Evolutionary conservation across 2,888 invertebrate species (phyloP), one percentile per base, ranked within the genome.

Genomic region (Nebria brevicollis): DNA sequence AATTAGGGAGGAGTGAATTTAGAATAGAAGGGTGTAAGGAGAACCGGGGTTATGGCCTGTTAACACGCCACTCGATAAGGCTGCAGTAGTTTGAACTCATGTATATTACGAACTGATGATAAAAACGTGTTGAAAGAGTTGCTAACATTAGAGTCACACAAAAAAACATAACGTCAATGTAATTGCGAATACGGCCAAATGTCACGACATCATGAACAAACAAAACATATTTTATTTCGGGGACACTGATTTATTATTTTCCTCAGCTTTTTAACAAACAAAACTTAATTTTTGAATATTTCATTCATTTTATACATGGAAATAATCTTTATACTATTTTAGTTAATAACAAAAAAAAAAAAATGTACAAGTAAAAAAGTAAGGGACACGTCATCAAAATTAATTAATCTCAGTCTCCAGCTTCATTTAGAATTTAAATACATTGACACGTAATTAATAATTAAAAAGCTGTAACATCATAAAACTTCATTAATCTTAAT

Each of bases 1-100:
- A 54, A 54, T 54, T 54, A 54, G 54, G 13, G 54, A 13, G 7
- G 54, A 54, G 7, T 7, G 13, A 13, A 13, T 54, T 54, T 2
- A 54, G 54, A 54, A 54, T 54, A 54, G 54, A 13, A 13, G 54
- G 54, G 54, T 54, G 54, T 54, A 54, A 54, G 54, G 54, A 54
- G 54, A 54, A 54, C 1, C 54, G 54, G 54, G 54, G 70, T 26
- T 70, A 70, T 70, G 70, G 34, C 70, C 34, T 11, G 70, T 70
- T 70, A 34, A 26, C 70, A 70, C 20, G 70, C 70, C 20, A 70
- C 25, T 25, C 15, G 70, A 70, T 70, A 70, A n/a, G 20, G 7
- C 54, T 54, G 54, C 54, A 54, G 54, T 54, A 54, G 54, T 54
- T 54, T 54, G 54, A 54, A 54, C 54, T 54, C 54, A 54, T 54